Percentiles rank a stretch among this genome's conserved stretches.
These are phyloP conservation scores for Polietes domitor DNA, from an alignment of 2,888 invertebrate genomes.

Conservation along the genomic window DNA sequence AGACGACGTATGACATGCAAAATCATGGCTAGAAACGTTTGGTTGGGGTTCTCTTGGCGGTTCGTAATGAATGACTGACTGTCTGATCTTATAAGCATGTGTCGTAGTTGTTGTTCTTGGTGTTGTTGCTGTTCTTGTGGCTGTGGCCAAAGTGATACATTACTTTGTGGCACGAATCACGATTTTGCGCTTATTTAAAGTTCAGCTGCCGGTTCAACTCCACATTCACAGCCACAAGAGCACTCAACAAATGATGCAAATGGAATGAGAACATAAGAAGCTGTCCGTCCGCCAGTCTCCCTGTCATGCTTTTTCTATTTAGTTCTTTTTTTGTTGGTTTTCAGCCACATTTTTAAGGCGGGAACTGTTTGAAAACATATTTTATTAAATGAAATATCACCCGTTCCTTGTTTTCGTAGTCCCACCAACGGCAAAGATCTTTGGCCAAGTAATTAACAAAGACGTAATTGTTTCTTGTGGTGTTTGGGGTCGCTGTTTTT, in stretches of 20 bases:
- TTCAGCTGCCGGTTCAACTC: slow-evolving; percentile 59
- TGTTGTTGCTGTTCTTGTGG: slow-evolving; percentile 52
- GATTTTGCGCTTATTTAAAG: slow-evolving; percentile 68
- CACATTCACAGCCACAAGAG: slow-evolving; percentile 41
- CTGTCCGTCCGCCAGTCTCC: slow-evolving; percentile 27
- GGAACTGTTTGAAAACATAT: neutral
- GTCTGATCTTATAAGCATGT: slow-evolving; percentile 25
- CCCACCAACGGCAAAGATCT: neutral
- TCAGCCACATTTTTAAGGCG: slow-evolving; percentile 29
- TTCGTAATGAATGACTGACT: slow-evolving; percentile 56
- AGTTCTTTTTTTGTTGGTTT: too few species aligned
- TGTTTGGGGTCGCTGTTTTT: neutral
- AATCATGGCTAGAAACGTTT: slow-evolving; percentile 48
- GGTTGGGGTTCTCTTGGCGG: slow-evolving; percentile 21
- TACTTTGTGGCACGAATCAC: slow-evolving; percentile 66
- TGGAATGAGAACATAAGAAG: slow-evolving; percentile 18
- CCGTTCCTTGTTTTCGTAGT: neutral
- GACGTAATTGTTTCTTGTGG: slow-evolving; percentile 32
- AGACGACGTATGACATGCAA: slow-evolving; percentile 52
- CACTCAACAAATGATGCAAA: slow-evolving; percentile 33
- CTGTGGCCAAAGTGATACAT: slow-evolving; percentile 62
- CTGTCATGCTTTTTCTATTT: slow-evolving; percentile 23
- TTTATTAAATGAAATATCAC: slow-evolving; percentile 26
- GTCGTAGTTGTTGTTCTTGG: slow-evolving; percentile 20
- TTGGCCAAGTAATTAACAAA: slow-evolving; percentile 24